Base-by-base conservation (phyloP, 2,797 vertebrate genomes). In the Esox masquinongy region DNA sequence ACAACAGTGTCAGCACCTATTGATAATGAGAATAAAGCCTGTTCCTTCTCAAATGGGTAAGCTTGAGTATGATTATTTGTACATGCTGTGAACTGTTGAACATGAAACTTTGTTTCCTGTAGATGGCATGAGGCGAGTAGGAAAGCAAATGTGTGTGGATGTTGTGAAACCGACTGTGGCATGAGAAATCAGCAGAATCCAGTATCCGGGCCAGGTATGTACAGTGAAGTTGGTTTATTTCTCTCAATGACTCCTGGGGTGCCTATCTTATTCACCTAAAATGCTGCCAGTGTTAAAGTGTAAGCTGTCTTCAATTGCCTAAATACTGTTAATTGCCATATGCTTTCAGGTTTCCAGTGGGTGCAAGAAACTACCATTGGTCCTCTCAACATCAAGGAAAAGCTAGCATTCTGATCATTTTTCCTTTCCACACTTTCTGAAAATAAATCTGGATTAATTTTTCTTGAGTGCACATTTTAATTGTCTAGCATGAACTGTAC, bases 61-160 rank as follows among this genome's bases (percentile, higher is more conserved):
- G 47, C 43, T 0, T 16, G 17, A 0, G 1, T 43, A 3, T 63
- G 68, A 12, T 17, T 66, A 2, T 15, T 34, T 34, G 8, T 17
- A 34, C 16, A 11, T 19, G 31, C 64, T 67, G 17, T 67, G 56
- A n/a, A 59, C 53, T 14, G 2, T n/a, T n/a, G 56, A 6, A 19
- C n/a, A 34, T 22, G n/a, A 19, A 29, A 51, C 29, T 24, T 53
- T 43, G 11, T 63, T 53, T 26, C 63, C 59, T 11, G 26, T 53
- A 93, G 92, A 78, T 93, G 92, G 92, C 72, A 4, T 19, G 88
- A 89, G 69, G 86, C 84, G 0, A 86, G 86, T 22, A 89, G 87
- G 0, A 14, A 29, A 19, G 56, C 91, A 68, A 14, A 61, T 0
- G 68, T 61, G 3, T 92, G 91, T 51, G 50, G 73, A 75, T 93